Evolutionary conservation across 2,113 vertebrate genomes (phyloP), one percentile per base, ranked within the genome.

Genomic region (Oncorhynchus keta): DNA sequence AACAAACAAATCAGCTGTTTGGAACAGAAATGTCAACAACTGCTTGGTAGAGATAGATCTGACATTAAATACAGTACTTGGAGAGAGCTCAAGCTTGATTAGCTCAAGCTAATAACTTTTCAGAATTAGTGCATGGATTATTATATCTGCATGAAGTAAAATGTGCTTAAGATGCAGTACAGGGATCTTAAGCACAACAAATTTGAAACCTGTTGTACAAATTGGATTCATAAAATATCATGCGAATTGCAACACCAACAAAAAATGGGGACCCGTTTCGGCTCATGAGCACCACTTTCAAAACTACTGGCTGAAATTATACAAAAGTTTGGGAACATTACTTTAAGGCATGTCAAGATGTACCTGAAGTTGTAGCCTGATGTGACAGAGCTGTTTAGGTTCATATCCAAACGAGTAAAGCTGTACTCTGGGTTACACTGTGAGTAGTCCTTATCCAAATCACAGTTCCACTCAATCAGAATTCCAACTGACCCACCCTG

Each of bases 301-400:
- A 45, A 45, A 9, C 39, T 45, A 9, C 39, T 9, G 9, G 39
- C 39, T 45, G 39, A 45, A 45, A 45, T 45, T 45, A 45, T 45
- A 45, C 39, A 45, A 45, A 11, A 11, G 39, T 45, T 45, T 45
- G 8, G 39, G 8, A 45, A 9, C 39, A 45, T 45, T 2, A 45
- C 39, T 45, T 45, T 9, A 45, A 45, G 11, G 8, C 9, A 45
- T 45, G 39, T 45, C 39, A 45, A 11, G 3, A 64, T 48, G 59
- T 84, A 97, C 97, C 97, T 96, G 94, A 99, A 99, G 90, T 98
- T 99, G 91, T 99, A 99, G 26, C 98, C 98, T 0, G 95, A 94
- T 76, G 94, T 94, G 71, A 94, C 28, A 0, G 95, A 93, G 28
- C 89, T 91, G 80, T 93, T 93, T n/a, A 90, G 57, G 62, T 86